A percentile compares a stretch with the other conserved stretches of the same genome.
Evolutionary conservation across 2,113 vertebrate genomes (phyloP).

Genomic region (Megaleporinus macrocephalus): DNA sequence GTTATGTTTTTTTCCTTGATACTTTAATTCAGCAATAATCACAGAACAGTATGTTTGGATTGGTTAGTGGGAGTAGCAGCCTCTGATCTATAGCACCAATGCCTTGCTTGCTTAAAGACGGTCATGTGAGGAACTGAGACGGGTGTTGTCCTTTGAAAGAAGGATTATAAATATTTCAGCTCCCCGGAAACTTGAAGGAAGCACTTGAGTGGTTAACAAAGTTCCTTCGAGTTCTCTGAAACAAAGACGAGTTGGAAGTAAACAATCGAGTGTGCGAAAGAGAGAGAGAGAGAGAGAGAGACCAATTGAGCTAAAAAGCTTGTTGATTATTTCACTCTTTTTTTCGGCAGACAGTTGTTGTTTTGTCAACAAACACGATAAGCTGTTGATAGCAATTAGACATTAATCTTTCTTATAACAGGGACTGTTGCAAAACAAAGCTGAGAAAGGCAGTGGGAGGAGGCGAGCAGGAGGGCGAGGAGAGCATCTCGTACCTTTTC

Average conservation of each 20-base stretch:
- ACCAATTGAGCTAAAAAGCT: slow-evolving; percentile 10
- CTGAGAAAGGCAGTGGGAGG: slow-evolving; percentile 49
- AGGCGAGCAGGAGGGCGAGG: slow-evolving; percentile 49
- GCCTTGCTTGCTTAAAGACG: slow-evolving; percentile 36
- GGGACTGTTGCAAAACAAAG: slow-evolving; percentile 77
- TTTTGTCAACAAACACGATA: slow-evolving; percentile 70
- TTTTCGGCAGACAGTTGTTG: slow-evolving; percentile 49
- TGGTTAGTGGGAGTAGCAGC: slow-evolving; percentile 10
- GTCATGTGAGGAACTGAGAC: slow-evolving; percentile 19
- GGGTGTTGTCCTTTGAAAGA: slow-evolving; percentile 34
- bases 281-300: background rate
- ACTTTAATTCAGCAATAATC: slow-evolving; percentile 41
- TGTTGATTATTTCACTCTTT: slow-evolving; percentile 8
- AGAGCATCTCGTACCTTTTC: slow-evolving; percentile 61
- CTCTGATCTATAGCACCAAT: slow-evolving; percentile 40
- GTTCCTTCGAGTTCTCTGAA: slow-evolving; percentile 38
- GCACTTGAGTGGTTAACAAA: slow-evolving; percentile 32
- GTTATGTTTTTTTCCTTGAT: slow-evolving; percentile 15
- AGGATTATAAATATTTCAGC: slow-evolving; percentile 45
- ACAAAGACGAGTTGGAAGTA: slow-evolving; percentile 43
- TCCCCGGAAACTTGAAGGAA: slow-evolving; percentile 38
- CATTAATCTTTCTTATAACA: slow-evolving; percentile 69
- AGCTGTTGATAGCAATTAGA: slow-evolving; percentile 73
- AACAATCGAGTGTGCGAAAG: background rate
- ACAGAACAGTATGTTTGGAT: slow-evolving; percentile 46